phyloP scores from a whole-genome alignment of 2,797 vertebrate species.

The Melopsittacus undulatus region DNA sequence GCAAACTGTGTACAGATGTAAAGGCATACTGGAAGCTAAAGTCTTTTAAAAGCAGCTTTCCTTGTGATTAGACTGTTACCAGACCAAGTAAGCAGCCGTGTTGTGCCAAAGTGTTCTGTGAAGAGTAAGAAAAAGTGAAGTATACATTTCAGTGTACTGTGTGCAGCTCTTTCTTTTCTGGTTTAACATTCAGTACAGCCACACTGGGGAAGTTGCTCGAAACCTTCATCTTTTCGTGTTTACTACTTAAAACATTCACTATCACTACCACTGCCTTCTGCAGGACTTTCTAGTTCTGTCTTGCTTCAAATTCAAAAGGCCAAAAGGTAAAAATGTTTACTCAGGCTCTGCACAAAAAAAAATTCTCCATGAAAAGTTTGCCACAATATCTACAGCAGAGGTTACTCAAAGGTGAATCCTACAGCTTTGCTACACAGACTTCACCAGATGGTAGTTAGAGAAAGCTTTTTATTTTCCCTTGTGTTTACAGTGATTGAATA shows the following conservation, averaged over 20 bases:
- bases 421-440: not conserved
- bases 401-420: not conserved
- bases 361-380: not conserved
- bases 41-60: not conserved
- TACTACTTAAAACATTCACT: not conserved
- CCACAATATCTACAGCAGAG: not conserved
- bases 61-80: not conserved
- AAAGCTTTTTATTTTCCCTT: not conserved
- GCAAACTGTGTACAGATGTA: not conserved
- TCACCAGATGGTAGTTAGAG: not conserved
- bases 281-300: not conserved
- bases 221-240: not conserved
- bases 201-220: not conserved
- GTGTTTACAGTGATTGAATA: not conserved
- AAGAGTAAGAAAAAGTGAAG: not conserved
- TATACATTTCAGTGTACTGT: not conserved
- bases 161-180: not conserved
- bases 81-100: not conserved
- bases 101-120: not conserved
- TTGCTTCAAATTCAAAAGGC: not conserved
- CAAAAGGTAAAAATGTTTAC: not conserved
- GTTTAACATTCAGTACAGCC: not conserved
- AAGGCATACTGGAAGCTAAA: rapidly evolving
- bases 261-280: not conserved
- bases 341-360: not conserved